Base-by-base conservation (phyloP, 2,888 invertebrate species). In the Teinopalpus imperialis region DNA sequence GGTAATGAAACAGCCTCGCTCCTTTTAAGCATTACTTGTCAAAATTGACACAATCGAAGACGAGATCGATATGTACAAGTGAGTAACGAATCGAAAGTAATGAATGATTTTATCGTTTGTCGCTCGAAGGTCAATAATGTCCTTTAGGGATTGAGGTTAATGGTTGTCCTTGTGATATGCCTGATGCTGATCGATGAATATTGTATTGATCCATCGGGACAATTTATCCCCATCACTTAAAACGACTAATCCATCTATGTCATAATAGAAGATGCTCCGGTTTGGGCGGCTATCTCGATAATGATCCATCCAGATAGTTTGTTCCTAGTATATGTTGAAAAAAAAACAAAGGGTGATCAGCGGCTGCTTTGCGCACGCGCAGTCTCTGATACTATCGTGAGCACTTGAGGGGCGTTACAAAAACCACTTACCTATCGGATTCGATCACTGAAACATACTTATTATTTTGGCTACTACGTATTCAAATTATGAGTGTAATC, bases 341-440 rank as follows among this genome's bases (percentile, higher is more conserved):
- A 48, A 52, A 10, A 46, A 49, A 43, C n/a, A n/a, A n/a, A n/a
- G 48, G 54, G 56, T 69, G 69, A 61, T 61, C 65, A 56, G 63
- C 67, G 63, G 66, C 57, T 59, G 64, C 41, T 57, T 53, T 51
- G 72, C 66, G 78, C 82, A 74, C 73, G 77, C 81, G 80, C 70
- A 64, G 56, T 54, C 47, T 39, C 54, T 48, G 82, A 83, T 85
- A 54, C 49, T 75, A 82, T 86, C 85, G 59, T 62, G 53, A 68
- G 24, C 66, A 77, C 81, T 70, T 56, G 73, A 67, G 79, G 81
- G 83, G 83, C 86, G 85, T 85, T 81, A 78, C 82, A 81, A 86
- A 81, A 86, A 82, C 81, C 79, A 81, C 82, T 85, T 85, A 81
- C 79, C 76, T 82, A 81, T 81, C 80, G 71, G 73, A 79, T 81